Evolutionary conservation across 2,113 vertebrate genomes (phyloP).

Genomic region (Sapajus apella): DNA sequence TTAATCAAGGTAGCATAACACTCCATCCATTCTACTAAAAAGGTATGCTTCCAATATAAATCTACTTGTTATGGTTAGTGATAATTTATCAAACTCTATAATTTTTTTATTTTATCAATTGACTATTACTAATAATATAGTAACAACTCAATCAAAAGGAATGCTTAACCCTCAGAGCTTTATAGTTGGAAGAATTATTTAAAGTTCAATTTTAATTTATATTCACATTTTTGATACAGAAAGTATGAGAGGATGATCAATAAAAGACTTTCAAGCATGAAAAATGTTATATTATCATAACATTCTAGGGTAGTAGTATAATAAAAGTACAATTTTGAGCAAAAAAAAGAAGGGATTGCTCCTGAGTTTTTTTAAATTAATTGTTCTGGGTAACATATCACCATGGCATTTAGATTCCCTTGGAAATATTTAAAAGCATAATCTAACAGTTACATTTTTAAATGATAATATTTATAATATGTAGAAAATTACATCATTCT

Average conservation of each 20-base stretch:
- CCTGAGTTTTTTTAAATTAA: slow-evolving; percentile 57
- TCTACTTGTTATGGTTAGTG: neutral
- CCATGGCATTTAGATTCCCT: slow-evolving; percentile 37
- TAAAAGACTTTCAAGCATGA: slow-evolving; percentile 54
- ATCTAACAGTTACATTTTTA: slow-evolving; percentile 14
- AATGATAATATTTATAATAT: slow-evolving; percentile 58
- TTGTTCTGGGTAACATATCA: neutral
- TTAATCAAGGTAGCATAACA: neutral
- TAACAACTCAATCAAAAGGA: neutral
- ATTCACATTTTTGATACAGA: slow-evolving; percentile 42
- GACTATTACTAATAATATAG: neutral
- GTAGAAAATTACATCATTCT: slow-evolving; percentile 42
- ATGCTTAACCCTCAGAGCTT: neutral
- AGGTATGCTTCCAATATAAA: neutral
- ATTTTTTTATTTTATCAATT: slow-evolving; percentile 38
- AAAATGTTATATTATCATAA: slow-evolving; percentile 54
- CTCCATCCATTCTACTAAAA: neutral
- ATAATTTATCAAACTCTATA: neutral
- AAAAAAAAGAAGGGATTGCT: neutral
- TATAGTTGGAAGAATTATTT: slow-evolving; percentile 12
- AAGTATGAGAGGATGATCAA: slow-evolving; percentile 38
- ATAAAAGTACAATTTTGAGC: slow-evolving; percentile 49
- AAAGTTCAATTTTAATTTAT: slow-evolving; percentile 49
- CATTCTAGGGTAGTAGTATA: slow-evolving; percentile 8
- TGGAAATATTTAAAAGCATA: slow-evolving; percentile 49